Evolutionary conservation across 2,888 invertebrate species (phyloP).

Genomic region (Stictocephala bisonia): DNA sequence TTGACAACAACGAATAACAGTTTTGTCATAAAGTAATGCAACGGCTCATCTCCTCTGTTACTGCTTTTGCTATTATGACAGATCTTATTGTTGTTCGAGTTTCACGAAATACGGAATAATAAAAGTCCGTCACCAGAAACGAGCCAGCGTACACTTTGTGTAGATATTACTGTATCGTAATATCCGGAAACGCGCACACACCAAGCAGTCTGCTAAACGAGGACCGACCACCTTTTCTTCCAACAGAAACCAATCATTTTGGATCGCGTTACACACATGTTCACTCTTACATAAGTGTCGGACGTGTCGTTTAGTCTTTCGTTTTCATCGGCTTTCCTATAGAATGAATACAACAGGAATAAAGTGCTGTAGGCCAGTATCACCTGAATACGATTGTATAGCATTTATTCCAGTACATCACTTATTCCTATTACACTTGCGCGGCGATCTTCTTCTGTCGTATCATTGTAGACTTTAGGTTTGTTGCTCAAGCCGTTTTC

Average conservation of each 20-base stretch:
- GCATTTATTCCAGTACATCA: not conserved
- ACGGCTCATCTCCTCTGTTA: not conserved
- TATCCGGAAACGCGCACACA: too few relatives aligned
- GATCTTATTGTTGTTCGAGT: constrained; percentile 10
- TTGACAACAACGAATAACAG: not conserved
- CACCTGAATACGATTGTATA: not conserved
- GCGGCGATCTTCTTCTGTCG: too few relatives aligned
- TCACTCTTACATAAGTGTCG: too few relatives aligned
- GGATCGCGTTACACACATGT: not conserved
- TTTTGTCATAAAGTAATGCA: not conserved
- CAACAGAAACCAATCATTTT: not conserved
- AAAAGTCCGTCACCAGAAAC: constrained; percentile 5
- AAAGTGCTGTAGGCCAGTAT: not conserved
- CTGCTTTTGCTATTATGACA: constrained; percentile 1
- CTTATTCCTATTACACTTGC: too few relatives aligned
- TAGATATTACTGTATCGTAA: not conserved
- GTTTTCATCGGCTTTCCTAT: too few relatives aligned
- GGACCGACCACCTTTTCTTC: not conserved
- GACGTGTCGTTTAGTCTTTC: too few relatives aligned
- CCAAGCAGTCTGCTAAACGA: not conserved
- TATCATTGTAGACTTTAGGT: too few relatives aligned
- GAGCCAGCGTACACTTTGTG: not conserved
- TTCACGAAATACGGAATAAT: constrained; percentile 1
- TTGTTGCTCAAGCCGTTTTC: too few relatives aligned
- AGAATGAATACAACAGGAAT: not conserved